Evolutionary conservation across 1,140 invertebrate genomes (phyloP), one percentile per base, ranked within the genome.

Genomic region (Dendroctonus valens): DNA sequence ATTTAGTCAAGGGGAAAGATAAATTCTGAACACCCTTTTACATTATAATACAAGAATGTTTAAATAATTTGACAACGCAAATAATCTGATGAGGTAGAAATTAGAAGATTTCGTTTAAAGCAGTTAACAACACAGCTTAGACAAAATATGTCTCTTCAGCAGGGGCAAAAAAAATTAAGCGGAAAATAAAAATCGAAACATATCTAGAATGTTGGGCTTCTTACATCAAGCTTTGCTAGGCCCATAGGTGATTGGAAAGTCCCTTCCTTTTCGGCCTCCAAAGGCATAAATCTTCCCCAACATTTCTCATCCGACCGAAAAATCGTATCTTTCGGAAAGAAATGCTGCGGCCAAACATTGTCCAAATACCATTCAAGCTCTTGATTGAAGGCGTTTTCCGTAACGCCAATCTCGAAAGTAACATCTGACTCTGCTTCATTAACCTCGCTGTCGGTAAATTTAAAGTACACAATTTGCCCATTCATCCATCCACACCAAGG

Each of bases 321-420:
- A 93, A 93, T 53, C 91, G 82, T 85, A 0, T 88, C 81, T 39
- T 83, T 90, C 0, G 95, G 96, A 70, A 97, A 91, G 77, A 97
- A 97, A 75, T 97, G 89, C 74, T 95, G 86, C 0, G 91, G 87
- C 93, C 89, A 90, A 61, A 99, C 86, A 75, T 95, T 96, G 15
- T 94, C 86, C 59, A 99, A 82, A 79, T 97, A 99, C 97, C 97
- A 99, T 53, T 89, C 84, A 99, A 99, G 57, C 86, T 83, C 73
- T 91, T 88, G 74, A 99, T 41, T 86, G 82, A 7, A 91, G 74
- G 69, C 96, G 83, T 15, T 90, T 83, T 61, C n/a, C 58, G 67
- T 15, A 75, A 54, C 14, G 64, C 53, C 8, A 74, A 8, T 55
- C 74, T 65, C 9, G 65, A n/a, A 61, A 37, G 83, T 83, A 6